phyloP scores from a whole-genome alignment of 1,140 invertebrate species.

The Heterodera schachtii region DNA sequence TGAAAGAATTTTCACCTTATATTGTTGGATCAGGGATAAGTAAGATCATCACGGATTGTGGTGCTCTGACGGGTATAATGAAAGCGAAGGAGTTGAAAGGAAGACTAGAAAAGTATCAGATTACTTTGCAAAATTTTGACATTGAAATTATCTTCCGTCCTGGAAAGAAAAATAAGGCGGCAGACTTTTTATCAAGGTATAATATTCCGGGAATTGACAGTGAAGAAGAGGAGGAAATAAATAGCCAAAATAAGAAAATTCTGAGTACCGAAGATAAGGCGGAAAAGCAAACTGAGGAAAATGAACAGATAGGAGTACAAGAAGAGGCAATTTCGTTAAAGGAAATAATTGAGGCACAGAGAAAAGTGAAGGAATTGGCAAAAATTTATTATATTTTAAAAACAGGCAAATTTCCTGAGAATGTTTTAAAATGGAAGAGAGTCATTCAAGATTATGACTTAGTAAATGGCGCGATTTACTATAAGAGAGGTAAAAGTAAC shows the following conservation, averaged over 20 bases:
- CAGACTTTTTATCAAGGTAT: constrained; percentile 27
- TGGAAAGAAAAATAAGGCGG: constrained; percentile 7
- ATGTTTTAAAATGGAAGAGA: not conserved
- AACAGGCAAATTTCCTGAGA: not conserved
- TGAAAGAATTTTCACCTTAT: constrained; percentile 23
- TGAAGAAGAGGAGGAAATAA: not conserved
- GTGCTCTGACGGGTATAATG: constrained; percentile 9
- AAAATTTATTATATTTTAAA: not conserved
- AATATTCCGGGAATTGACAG: not conserved
- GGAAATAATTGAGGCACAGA: not conserved
- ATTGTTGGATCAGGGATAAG: constrained; percentile 26
- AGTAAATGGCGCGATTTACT: not conserved
- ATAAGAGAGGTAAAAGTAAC: not conserved
- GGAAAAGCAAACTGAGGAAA: too few relatives aligned
- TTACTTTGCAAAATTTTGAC: constrained; percentile 8
- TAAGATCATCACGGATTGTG: constrained; percentile 18
- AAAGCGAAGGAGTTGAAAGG: not conserved
- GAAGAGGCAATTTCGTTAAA: too few relatives aligned
- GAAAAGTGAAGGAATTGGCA: not conserved
- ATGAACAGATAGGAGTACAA: too few relatives aligned
- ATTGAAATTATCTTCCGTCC: constrained; percentile 12
- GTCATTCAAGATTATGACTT: not conserved
- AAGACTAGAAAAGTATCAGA: constrained; percentile 31
- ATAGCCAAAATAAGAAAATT: not conserved
- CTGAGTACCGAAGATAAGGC: too few relatives aligned